phyloP scores from a whole-genome alignment of 2,797 vertebrate genomes.

The Spondyliosoma cantharus region DNA sequence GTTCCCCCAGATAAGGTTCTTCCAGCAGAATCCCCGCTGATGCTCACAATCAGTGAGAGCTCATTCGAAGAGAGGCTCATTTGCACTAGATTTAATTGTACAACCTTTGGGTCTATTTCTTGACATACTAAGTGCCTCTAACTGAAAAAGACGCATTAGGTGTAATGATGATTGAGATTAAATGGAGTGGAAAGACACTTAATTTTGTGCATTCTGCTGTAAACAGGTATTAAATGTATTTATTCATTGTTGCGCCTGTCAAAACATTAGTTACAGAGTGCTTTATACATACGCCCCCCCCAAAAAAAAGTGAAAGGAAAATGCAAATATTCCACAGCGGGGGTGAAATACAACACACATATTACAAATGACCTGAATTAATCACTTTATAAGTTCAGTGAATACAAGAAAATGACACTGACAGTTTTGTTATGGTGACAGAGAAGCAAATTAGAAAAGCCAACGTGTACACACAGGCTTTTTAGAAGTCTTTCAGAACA shows the following conservation, averaged over 20 bases:
- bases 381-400: not conserved
- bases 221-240: not conserved
- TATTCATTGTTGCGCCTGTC: not conserved
- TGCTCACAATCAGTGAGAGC: not conserved
- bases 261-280: not conserved
- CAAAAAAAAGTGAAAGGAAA: not conserved
- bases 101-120: not conserved
- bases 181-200: not conserved
- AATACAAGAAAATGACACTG: slow-evolving; percentile 1
- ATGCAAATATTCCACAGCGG: not conserved
- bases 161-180: not conserved
- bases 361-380: not conserved
- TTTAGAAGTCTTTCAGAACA: slow-evolving; percentile 11
- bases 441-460: not conserved
- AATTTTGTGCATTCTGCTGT: not conserved
- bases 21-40: not conserved
- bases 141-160: not conserved
- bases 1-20: not conserved
- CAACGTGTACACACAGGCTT: not conserved
- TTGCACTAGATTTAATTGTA: not conserved
- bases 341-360: not conserved
- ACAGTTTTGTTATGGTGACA: not conserved
- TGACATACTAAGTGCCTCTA: not conserved
- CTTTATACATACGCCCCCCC: not conserved
- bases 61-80: not conserved